Percentiles rank a stretch among this genome's conserved stretches.
These are phyloP conservation scores for Matsumurasca onukii DNA, from an alignment of 1,140 invertebrate genomes.

Conservation along the genomic window DNA sequence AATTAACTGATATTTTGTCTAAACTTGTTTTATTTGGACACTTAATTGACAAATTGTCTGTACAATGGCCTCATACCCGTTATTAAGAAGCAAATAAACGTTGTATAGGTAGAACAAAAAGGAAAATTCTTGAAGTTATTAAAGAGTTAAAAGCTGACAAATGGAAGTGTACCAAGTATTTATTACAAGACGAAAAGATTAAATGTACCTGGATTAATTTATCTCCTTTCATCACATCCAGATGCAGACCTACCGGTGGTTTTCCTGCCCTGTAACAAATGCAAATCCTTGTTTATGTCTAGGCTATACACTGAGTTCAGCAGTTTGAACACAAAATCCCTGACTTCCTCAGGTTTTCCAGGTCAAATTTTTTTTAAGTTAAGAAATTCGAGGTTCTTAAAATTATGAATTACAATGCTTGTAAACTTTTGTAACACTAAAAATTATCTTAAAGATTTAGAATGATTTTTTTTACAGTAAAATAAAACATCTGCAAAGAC, in stretches of 20 bases:
- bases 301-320: neutral
- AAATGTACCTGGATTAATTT: conserved; percentile 82
- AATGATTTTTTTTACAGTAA: neutral
- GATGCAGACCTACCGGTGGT: conserved; percentile 92
- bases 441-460: conserved; percentile 3
- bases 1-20: no score
- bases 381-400: conserved; percentile 5
- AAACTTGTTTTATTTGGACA: no score
- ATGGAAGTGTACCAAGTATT: no score
- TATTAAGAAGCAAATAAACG: no score
- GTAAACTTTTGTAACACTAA: no score
- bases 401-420: no score
- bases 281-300: conserved; percentile 42
- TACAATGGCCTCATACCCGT: no score
- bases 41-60: no score
- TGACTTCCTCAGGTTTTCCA: neutral
- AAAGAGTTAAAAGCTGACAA: no score
- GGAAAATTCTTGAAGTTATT: no score
- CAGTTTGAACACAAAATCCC: neutral
- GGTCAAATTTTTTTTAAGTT: conserved; percentile 17
- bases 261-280: conserved; percentile 92
- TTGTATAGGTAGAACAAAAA: no score
- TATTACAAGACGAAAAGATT: no score
- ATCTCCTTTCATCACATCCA: conserved; percentile 96
- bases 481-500: neutral